Percentiles rank a stretch among this genome's conserved stretches.
Evolutionary conservation across 2,797 vertebrate genomes (phyloP).

Genomic region (Apodemus agrarius): DNA sequence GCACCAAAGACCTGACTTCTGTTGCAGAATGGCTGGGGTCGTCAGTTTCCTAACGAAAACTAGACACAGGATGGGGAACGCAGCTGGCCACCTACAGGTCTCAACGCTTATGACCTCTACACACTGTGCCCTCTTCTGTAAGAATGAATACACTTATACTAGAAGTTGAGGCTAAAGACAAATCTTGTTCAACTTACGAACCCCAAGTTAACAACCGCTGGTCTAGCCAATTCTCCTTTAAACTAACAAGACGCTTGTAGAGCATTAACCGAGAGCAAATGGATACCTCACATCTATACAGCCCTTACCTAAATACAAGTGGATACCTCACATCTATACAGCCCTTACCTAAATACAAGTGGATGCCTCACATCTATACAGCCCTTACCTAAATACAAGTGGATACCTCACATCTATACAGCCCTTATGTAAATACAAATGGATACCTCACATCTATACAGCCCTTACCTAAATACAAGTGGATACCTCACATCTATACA

Average conservation of each 20-base stretch:
- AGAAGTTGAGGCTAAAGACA: background rate
- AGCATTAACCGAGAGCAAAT: background rate
- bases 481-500: background rate
- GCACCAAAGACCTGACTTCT: background rate
- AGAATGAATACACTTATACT: background rate
- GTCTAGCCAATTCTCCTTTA: background rate
- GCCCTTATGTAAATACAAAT: no score
- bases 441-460: background rate
- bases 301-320: no score
- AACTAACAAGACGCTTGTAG: background rate
- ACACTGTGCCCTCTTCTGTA: no score
- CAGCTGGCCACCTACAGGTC: slow-evolving; percentile 23
- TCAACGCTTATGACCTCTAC: background rate
- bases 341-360: no score
- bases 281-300: no score
- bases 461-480: background rate
- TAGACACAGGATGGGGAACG: background rate
- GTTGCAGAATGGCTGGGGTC: background rate
- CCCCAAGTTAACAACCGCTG: background rate
- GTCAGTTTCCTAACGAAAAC: background rate
- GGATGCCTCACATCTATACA: no score
- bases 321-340: no score
- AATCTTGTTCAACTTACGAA: background rate
- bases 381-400: no score
- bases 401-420: background rate